A percentile compares a stretch with the other conserved stretches of the same genome.
These are phyloP conservation scores for Macrosoma leucophasiata DNA, from an alignment of 2,888 invertebrate genomes.

Conservation along the genomic window DNA sequence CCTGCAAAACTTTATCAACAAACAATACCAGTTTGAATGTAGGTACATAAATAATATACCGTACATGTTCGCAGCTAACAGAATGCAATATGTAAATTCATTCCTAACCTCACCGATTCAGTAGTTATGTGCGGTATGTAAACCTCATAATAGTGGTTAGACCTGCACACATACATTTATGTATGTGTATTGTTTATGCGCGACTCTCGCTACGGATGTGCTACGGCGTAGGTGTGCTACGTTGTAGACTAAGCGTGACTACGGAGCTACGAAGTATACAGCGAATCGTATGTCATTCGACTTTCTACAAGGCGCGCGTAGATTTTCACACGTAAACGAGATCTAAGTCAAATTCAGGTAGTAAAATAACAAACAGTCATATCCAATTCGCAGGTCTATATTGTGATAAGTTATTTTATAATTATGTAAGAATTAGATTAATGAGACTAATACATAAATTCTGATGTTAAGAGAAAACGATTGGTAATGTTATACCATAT, in stretches of 20 bases:
- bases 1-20: too few relatives aligned
- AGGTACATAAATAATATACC: too few relatives aligned
- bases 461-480: too few relatives aligned
- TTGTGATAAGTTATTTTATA: constrained; percentile 11
- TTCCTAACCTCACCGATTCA: constrained; percentile 36
- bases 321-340: constrained; percentile 1
- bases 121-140: constrained; percentile 38
- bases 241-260: too few relatives aligned
- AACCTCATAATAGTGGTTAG: constrained; percentile 30
- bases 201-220: constrained; percentile 25
- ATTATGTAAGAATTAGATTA: too few relatives aligned
- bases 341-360: neutral
- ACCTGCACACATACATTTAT: constrained; percentile 15
- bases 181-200: constrained; percentile 15
- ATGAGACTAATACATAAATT: too few relatives aligned
- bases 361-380: neutral
- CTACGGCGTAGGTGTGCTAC: constrained; percentile 29
- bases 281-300: too few relatives aligned
- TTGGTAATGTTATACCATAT: too few relatives aligned
- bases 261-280: constrained; percentile 32
- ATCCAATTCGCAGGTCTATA: constrained; percentile 9
- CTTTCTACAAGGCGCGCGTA: constrained; percentile 23
- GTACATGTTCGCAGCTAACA: too few relatives aligned
- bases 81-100: constrained; percentile 63
- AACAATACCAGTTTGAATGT: too few relatives aligned